A percentile compares a stretch with the other conserved stretches of the same genome.
Conservation (phyloP, 2,113 vertebrate genomes). For the Xenopus tropicalis region UCB_Xtro_10.0 CM004443.2:169261501-169262000, state of each 20-base stretch:
- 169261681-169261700: slow-evolving; percentile 26
- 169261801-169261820: slow-evolving; percentile 19
- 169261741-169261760: slow-evolving; percentile 40
- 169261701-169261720: slow-evolving; percentile 28
- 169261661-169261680: slow-evolving; percentile 15
- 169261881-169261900: neutral
- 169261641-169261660: neutral
- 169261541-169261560: too few relatives aligned
- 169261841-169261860: slow-evolving; percentile 33
- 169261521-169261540: too few relatives aligned
- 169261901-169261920: neutral
- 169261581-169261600: too few relatives aligned
- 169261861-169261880: slow-evolving; percentile 17
- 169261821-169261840: slow-evolving; percentile 26
- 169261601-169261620: too few relatives aligned
- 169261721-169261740: slow-evolving; percentile 3
- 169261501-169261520: too few relatives aligned
- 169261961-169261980: too few relatives aligned
- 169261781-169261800: slow-evolving; percentile 34
- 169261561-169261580: too few relatives aligned
- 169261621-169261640: too few relatives aligned
- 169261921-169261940: slow-evolving; percentile 13
- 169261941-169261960: too few relatives aligned
- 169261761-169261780: slow-evolving; percentile 39
- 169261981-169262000: too few relatives aligned